These are phyloP conservation scores for Yponomeuta plumbellus DNA, from an alignment of 2,888 invertebrate genomes.

Conservation along the genomic window DNA sequence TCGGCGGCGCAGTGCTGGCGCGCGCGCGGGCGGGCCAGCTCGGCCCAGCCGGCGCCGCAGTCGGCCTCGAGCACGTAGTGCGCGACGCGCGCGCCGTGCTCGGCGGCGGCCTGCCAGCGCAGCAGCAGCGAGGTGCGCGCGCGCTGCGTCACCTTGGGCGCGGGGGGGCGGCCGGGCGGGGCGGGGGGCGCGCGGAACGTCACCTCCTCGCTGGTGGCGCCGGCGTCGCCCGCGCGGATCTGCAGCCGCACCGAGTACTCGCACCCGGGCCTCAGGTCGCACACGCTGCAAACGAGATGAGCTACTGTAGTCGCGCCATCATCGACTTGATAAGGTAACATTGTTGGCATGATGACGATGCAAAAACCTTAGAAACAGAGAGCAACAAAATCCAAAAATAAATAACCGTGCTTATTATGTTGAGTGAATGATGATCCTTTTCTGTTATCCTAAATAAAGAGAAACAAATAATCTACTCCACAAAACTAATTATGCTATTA, in stretches of 20 bases:
- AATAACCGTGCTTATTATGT: too few species aligned
- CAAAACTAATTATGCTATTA: too few species aligned
- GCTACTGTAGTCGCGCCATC: too few species aligned
- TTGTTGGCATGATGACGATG: too few species aligned
- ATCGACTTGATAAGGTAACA: too few species aligned
- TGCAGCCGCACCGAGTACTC: constrained; percentile 90
- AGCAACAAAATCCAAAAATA: too few species aligned
- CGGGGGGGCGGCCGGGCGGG: constrained; percentile 84
- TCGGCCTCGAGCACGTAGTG: constrained; percentile 88
- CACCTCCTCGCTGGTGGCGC: constrained; percentile 85
- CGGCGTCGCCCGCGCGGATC: constrained; percentile 85
- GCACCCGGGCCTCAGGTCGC: constrained; percentile 91
- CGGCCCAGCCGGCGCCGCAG: constrained; percentile 83
- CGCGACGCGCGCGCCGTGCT: constrained; percentile 87
- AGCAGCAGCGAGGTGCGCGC: constrained; percentile 83
- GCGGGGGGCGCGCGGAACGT: constrained; percentile 89
- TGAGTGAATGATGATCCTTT: too few species aligned
- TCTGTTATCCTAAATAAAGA: too few species aligned
- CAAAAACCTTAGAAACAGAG: too few species aligned
- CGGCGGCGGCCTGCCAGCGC: constrained; percentile 83
- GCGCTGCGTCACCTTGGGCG: constrained; percentile 84
- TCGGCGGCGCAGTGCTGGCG: constrained; percentile 86
- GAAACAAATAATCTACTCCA: too few species aligned
- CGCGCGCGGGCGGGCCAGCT: constrained; percentile 83
- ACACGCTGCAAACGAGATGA: constrained; percentile 65